A percentile compares a stretch with the other conserved stretches of the same genome.
These are phyloP conservation scores for Phylloscopus collybita DNA, from an alignment of 2,797 vertebrate genomes.

Conservation along the genomic window DNA sequence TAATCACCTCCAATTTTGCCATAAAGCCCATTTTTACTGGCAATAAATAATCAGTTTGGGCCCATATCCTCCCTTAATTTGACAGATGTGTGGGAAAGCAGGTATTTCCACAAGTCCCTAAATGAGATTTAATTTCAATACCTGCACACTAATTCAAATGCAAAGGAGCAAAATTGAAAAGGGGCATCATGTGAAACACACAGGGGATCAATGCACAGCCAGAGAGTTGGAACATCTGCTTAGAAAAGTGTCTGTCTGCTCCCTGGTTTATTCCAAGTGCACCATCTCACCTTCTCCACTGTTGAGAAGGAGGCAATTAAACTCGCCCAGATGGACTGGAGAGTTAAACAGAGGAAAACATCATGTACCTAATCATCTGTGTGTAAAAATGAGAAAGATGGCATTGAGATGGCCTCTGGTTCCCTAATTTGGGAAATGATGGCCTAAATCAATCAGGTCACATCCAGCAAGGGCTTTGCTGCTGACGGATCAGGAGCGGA, in stretches of 20 bases:
- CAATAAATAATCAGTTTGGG: neutral
- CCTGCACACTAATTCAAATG: slow-evolving; percentile 32
- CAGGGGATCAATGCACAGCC: slow-evolving; percentile 40
- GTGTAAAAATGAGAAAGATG: neutral
- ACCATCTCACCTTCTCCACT: slow-evolving; percentile 6
- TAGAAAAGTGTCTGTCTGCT: neutral
- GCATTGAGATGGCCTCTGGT: neutral
- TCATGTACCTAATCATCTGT: neutral
- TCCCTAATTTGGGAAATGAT: neutral
- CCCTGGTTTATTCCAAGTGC: slow-evolving; percentile 18
- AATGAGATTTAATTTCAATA: slow-evolving; percentile 49
- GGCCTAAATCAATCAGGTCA: neutral
- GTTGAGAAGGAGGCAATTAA: slow-evolving; percentile 28
- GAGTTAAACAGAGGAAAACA: neutral
- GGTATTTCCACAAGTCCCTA: slow-evolving; percentile 5
- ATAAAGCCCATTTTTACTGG: neutral
- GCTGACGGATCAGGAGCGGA: neutral
- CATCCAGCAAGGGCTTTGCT: neutral
- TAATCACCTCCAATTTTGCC: neutral
- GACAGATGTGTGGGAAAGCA: neutral
- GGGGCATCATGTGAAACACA: neutral
- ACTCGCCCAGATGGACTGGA: neutral
- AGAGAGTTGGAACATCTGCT: slow-evolving; percentile 37
- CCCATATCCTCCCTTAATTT: neutral
- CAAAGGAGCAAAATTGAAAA: slow-evolving; percentile 56